phyloP scores from a whole-genome alignment of 2,113 vertebrate genomes.

The Perca fluviatilis region DNA sequence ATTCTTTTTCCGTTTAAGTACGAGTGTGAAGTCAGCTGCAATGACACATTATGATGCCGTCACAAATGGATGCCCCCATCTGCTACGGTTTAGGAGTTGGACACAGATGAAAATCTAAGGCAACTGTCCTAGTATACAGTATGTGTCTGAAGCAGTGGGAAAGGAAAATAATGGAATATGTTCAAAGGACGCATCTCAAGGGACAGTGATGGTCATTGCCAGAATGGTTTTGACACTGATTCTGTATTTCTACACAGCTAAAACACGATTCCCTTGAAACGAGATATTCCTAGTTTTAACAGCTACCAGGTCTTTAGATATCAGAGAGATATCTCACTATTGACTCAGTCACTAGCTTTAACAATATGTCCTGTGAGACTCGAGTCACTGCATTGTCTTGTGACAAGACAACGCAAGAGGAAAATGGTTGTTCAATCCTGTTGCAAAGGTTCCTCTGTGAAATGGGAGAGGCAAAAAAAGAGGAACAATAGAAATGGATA shows the following conservation, averaged over 20 bases:
- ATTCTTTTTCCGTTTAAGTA: constrained; percentile 25
- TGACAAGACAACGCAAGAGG: constrained; percentile 37
- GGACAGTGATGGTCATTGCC: constrained; percentile 7
- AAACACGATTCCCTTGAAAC: constrained; percentile 10
- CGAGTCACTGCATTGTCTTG: constrained; percentile 37
- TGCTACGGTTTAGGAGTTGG: constrained; percentile 34
- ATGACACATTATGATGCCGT: constrained; percentile 30
- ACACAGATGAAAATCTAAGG: constrained; percentile 21
- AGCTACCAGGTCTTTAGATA: constrained; percentile 10
- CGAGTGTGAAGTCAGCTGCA: constrained; percentile 39
- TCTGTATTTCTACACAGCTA: neutral
- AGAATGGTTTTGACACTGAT: constrained; percentile 6
- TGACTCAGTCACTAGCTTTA: constrained; percentile 46
- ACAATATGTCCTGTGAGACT: constrained; percentile 52
- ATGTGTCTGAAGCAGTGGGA: constrained; percentile 9
- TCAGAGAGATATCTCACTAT: constrained; percentile 34
- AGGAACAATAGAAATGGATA: constrained; percentile 71
- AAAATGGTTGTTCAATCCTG: constrained; percentile 33
- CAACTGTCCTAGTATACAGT: constrained; percentile 1
- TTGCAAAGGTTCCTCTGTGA: constrained; percentile 30
- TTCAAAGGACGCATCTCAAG: constrained; percentile 14
- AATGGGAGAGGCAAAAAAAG: neutral
- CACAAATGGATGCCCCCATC: constrained; percentile 43
- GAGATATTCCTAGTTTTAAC: constrained; percentile 13
- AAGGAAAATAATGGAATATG: constrained; percentile 15